A percentile compares a stretch with the other conserved stretches of the same genome.
phyloP scores from a whole-genome alignment of 2,797 vertebrate species.

The Thunnus albacares region DNA sequence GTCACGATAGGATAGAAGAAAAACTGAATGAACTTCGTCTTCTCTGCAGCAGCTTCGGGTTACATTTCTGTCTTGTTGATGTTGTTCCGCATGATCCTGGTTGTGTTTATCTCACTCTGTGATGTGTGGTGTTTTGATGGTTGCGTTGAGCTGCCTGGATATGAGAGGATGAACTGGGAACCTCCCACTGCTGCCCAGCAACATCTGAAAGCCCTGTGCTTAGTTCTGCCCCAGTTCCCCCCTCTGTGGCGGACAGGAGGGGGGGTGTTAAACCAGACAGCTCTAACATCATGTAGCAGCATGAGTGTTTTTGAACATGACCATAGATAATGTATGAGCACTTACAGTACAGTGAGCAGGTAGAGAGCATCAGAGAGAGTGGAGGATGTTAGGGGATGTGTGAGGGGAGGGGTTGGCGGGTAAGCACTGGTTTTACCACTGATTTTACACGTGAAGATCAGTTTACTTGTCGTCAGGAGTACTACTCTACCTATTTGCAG shows the following conservation, averaged over 20 bases:
- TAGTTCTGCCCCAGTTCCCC: conserved; percentile 61
- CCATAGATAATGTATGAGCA: conserved; percentile 61
- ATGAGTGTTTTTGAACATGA: conserved; percentile 40
- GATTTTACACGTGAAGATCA: too few relatives aligned
- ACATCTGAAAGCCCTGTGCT: conserved; percentile 34
- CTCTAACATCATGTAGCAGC: conserved; percentile 31
- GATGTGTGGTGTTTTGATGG: too few relatives aligned
- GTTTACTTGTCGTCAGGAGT: neutral
- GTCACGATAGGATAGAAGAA: too few relatives aligned
- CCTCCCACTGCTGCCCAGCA: conserved; percentile 36
- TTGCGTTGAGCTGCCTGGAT: conserved; percentile 9
- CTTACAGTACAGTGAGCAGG: conserved; percentile 30
- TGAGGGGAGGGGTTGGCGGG: neutral
- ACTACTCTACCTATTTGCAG: neutral
- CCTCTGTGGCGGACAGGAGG: neutral
- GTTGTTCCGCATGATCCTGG: too few relatives aligned
- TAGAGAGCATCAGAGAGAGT: conserved; percentile 6
- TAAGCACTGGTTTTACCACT: too few relatives aligned
- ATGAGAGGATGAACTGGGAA: conserved; percentile 21
- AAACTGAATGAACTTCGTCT: too few relatives aligned
- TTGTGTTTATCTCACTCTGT: too few relatives aligned
- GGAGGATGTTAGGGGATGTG: too few relatives aligned
- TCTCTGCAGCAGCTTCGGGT: too few relatives aligned
- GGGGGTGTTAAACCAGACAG: conserved; percentile 34
- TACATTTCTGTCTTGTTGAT: too few relatives aligned